These are phyloP conservation scores for Drosophila bifasciata DNA, from an alignment of 1,140 invertebrate genomes.

Conservation along the genomic window DNA sequence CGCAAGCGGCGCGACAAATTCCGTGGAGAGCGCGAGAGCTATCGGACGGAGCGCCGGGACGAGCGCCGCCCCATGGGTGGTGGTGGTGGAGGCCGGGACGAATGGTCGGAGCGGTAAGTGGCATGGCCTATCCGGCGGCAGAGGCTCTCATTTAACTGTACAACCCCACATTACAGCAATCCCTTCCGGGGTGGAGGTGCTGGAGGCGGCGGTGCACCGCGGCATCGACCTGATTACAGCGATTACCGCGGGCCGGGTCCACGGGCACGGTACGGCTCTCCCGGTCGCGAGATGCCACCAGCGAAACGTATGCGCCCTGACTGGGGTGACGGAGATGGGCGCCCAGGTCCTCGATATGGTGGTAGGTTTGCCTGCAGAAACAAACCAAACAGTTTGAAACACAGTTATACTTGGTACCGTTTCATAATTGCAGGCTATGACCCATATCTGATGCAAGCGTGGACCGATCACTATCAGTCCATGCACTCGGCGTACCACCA, in stretches of 20 bases:
- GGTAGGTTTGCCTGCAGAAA: slow-evolving; percentile 54
- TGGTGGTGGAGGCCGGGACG: slow-evolving; percentile 86
- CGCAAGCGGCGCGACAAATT: slow-evolving; percentile 95
- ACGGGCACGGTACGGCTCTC: slow-evolving; percentile 89
- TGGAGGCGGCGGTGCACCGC: slow-evolving; percentile 69
- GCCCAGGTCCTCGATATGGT: slow-evolving; percentile 84
- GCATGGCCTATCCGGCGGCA: background rate
- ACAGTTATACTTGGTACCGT: background rate
- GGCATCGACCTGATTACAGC: slow-evolving; percentile 88
- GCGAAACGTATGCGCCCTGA: slow-evolving; percentile 92
- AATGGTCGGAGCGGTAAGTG: slow-evolving; percentile 89
- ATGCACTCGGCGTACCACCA: slow-evolving; percentile 82
- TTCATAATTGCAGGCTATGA: slow-evolving; percentile 64
- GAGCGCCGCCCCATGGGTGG: slow-evolving; percentile 85
- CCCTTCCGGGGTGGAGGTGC: slow-evolving; percentile 84
- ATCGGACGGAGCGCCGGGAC: slow-evolving; percentile 89
- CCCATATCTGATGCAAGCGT: slow-evolving; percentile 78
- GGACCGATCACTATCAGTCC: slow-evolving; percentile 83
- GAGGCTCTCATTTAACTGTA: background rate
- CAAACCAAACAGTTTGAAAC: background rate
- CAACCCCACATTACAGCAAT: slow-evolving; percentile 59
- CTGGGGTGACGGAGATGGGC: slow-evolving; percentile 86
- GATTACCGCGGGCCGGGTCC: slow-evolving; percentile 86
- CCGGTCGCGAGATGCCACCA: slow-evolving; percentile 91
- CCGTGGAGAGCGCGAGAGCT: slow-evolving; percentile 92